phyloP scores from a whole-genome alignment of 2,113 vertebrate species.

The Vidua macroura region DNA sequence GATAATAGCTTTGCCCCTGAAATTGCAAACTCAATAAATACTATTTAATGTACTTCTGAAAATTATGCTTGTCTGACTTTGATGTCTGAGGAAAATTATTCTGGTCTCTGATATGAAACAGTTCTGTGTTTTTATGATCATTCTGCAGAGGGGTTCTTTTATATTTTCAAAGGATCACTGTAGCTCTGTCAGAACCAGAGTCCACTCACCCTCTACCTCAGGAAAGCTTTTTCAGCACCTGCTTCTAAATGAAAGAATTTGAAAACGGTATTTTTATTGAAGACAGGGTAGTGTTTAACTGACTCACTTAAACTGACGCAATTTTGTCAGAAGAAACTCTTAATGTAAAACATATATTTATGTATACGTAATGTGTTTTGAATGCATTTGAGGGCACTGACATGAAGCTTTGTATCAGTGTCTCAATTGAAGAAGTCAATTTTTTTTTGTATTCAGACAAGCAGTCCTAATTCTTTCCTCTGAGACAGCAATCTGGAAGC shows the following conservation, averaged over 20 bases:
- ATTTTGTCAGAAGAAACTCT: neutral
- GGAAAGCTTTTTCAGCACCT: neutral
- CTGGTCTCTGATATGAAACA: neutral
- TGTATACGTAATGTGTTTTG: neutral
- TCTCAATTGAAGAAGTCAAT: neutral
- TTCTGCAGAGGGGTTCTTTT: neutral
- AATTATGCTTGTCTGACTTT: constrained; percentile 1
- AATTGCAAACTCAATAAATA: constrained; percentile 60
- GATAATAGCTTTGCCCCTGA: neutral
- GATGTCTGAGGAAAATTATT: neutral
- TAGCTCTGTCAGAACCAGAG: neutral
- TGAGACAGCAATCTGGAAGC: neutral
- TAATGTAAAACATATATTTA: neutral
- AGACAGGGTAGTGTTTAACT: neutral
- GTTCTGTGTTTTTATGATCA: neutral
- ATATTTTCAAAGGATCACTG: neutral
- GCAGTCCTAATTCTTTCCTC: neutral
- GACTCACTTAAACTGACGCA: neutral
- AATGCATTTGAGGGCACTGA: neutral
- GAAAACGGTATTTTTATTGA: neutral
- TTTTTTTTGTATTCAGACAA: neutral
- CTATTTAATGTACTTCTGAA: constrained; percentile 53
- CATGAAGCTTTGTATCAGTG: neutral
- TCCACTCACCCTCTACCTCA: neutral
- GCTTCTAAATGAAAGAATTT: neutral